These are phyloP conservation scores for Oryzias curvinotus DNA, from an alignment of 2,113 vertebrate species.

Conservation along the genomic window DNA sequence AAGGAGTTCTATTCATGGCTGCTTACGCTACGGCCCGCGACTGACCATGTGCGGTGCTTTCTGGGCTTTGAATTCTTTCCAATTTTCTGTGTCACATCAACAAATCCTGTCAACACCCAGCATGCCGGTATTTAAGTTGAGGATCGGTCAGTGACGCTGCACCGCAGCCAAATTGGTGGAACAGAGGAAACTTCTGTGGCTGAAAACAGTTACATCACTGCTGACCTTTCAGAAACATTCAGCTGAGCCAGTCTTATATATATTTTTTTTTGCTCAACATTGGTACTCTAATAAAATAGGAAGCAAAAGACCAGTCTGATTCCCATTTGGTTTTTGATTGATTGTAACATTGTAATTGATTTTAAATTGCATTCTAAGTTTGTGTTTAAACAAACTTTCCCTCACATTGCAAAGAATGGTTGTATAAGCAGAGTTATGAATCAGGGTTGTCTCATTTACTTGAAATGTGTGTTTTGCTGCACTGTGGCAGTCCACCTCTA, in stretches of 20 bases:
- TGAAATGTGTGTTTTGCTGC: too few relatives aligned
- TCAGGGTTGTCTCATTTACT: too few relatives aligned
- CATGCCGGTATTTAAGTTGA: not conserved
- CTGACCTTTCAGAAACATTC: conserved; percentile 2
- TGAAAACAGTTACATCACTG: not conserved
- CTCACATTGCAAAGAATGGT: not conserved
- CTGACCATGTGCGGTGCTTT: too few relatives aligned
- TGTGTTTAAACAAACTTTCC: conserved; percentile 8
- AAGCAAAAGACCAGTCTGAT: not conserved
- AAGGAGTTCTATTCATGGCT: too few relatives aligned
- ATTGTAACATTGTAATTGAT: not conserved
- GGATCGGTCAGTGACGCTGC: not conserved
- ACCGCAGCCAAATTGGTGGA: not conserved
- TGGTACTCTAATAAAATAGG: too few relatives aligned
- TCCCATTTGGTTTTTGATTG: not conserved
- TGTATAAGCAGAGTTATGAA: too few relatives aligned
- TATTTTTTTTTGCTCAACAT: too few relatives aligned
- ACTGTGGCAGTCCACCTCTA: too few relatives aligned
- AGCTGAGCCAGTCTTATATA: not conserved
- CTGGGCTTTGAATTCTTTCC: not conserved
- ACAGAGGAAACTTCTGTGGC: not conserved
- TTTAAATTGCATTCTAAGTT: not conserved
- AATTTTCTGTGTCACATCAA: not conserved
- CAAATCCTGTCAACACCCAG: not conserved
- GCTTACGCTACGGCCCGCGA: too few relatives aligned